phyloP scores from a whole-genome alignment of 2,888 invertebrate species.

The Volucella zonaria region DNA sequence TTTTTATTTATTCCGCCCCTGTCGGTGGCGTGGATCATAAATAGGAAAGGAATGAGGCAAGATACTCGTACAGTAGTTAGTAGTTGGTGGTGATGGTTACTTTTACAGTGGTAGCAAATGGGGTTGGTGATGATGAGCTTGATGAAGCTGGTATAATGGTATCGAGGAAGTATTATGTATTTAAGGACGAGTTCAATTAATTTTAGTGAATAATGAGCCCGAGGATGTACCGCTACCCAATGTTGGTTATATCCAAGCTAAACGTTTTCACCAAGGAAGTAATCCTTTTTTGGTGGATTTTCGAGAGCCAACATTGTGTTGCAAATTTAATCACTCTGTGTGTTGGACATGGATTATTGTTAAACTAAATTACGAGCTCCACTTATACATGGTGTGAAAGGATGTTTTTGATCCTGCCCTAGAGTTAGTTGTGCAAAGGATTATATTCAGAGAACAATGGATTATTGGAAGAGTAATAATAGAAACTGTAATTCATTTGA shows the following conservation, averaged over 20 bases:
- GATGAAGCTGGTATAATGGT: slow-evolving; percentile 38
- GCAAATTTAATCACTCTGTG: slow-evolving; percentile 33
- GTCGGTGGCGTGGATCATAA: slow-evolving; percentile 34
- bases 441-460: too few species aligned
- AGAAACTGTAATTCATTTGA: too few species aligned
- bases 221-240: neutral
- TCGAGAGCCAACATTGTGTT: neutral
- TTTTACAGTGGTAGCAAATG: too few species aligned
- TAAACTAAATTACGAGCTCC: slow-evolving; percentile 17
- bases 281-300: slow-evolving; percentile 38
- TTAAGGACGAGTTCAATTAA: slow-evolving; percentile 56
- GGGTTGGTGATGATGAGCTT: slow-evolving; percentile 31
- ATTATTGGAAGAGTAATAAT: too few species aligned
- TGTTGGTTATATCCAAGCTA: slow-evolving; percentile 33
- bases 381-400: slow-evolving; percentile 8
- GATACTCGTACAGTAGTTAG: too few species aligned
- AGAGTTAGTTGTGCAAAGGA: too few species aligned
- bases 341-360: slow-evolving; percentile 39
- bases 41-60: neutral
- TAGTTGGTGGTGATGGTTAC: too few species aligned
- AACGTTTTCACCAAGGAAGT: slow-evolving; percentile 33
- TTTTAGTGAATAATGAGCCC: slow-evolving; percentile 57
- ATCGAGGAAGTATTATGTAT: slow-evolving; percentile 31
- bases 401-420: too few species aligned
- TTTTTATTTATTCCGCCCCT: neutral